Evolutionary conservation across 2,113 vertebrate species (phyloP), one percentile per base, ranked within the genome.

Genomic region (Daphoenositta chrysoptera): DNA sequence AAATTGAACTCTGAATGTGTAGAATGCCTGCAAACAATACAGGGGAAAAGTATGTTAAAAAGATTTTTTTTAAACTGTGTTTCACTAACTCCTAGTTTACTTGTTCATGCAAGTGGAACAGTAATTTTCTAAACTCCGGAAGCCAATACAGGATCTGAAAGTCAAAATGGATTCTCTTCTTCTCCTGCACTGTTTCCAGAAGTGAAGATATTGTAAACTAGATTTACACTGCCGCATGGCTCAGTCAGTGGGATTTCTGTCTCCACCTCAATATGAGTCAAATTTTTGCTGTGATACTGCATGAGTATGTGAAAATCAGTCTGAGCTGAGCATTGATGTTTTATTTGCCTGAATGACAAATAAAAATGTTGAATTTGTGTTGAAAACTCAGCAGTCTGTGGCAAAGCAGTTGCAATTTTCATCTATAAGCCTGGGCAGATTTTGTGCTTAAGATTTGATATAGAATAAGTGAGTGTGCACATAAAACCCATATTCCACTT

Each of bases 201-300:
- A 88, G 54, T 56, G 14, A 42, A 71, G 13, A 48, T 42, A 3
- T 20, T 81, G 16, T 48, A 64, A 72, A 35, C 35, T 33, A 71
- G 9, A 30, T 68, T 85, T 60, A 61, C 13, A 26, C 18, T 12
- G 69, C 61, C 53, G 47, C 3, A 16, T n/a, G 51, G 11, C 23
- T 42, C 23, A 15, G 13, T 27, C 13, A 64, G 45, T 53, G 45
- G 24, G 7, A 28, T 30, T 78, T 78, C 66, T 13, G 2, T 27
- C 20, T 63, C 7, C 27, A 58, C 3, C 10, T 33, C 12, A n/a
- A 2, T 35, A 21, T 17, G 9, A 65, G 14, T 16, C 1, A 1
- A 68, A 35, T 71, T 77, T 89, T 26, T 1, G 0, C 17, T 54
- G 19, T 48, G 23, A 23, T 56, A 31, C 1, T 2, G 11, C 16